Base-by-base conservation (phyloP, 2,113 vertebrate genomes). In the Trematomus loennbergii region DNA sequence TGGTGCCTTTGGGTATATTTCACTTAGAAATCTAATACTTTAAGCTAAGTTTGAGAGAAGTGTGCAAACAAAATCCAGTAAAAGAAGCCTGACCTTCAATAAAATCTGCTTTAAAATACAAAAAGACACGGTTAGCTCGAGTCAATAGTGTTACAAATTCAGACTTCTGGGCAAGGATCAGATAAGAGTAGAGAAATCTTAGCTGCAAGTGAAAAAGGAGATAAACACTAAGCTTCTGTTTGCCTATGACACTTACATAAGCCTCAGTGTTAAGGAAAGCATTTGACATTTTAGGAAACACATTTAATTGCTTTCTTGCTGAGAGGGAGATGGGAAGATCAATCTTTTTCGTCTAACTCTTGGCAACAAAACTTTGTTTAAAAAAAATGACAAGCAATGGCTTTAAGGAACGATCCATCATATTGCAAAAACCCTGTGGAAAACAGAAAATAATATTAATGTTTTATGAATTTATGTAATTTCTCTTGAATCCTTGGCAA, bases 151-250 rank as follows among this genome's bases (percentile, higher is more conserved):
- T 59, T 33, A 50, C 55, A 62, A 55, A 80, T 76, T 45, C 48
- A 78, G 29, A 71, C 52, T 20, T 67, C 43, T 18, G 78, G 69
- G 22, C 25, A 45, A 50, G 40, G 45, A 65, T 77, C 43, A 40
- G 29, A 60, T 36, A 36, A 67, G 10, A 79, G 60, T 13, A 29
- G 8, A 66, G 9, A 64, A 36, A 20, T 59, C 8, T 57, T n/a
- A 50, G 33, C 33, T 20, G 16, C 49, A 15, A 48, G 36, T 36
- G 5, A 36, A 36, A 7, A 36, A 36, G 36, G 36, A 36, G 36
- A 7, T 36, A 53, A 70, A 25, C 22, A 63, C 12, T 18, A 18
- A 13, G 13, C n/a, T 17, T 65, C 11, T 48, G 17, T 55, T 58
- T 60, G 17, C 20, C 75, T 55, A 16, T 63, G 55, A 52, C 3